Percentiles rank a stretch among this genome's conserved stretches.
These are phyloP conservation scores for Plodia interpunctella DNA, from an alignment of 1,140 invertebrate genomes.

Conservation along the genomic window DNA sequence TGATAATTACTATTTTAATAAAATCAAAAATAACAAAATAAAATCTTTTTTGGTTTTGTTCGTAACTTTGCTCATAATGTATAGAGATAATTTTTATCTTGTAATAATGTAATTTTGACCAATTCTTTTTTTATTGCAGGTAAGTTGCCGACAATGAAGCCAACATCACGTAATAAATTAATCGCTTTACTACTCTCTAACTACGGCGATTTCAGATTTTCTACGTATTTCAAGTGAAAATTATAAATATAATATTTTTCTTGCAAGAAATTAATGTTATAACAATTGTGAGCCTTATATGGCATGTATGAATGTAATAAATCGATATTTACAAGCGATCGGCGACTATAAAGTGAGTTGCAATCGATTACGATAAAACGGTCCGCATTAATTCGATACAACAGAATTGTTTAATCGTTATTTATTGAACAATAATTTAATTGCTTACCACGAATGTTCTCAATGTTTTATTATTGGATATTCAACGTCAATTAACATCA, in stretches of 20 bases:
- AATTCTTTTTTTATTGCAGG: not conserved
- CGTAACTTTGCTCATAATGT: too few relatives aligned
- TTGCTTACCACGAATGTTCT: constrained; percentile 5
- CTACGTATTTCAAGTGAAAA: too few relatives aligned
- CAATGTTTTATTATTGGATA: constrained; percentile 3
- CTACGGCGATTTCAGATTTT: not conserved
- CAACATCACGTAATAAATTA: too few relatives aligned
- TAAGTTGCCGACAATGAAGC: not conserved
- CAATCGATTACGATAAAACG: constrained; percentile 1
- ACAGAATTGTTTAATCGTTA: constrained; percentile 3
- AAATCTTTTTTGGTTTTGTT: too few relatives aligned
- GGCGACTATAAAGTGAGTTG: constrained; percentile 5
- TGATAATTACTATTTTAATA: too few relatives aligned
- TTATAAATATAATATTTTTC: not conserved
- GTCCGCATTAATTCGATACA: constrained; percentile 4
- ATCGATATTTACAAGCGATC: constrained; percentile 1
- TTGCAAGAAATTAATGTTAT: too few relatives aligned
- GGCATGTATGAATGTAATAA: constrained; percentile 3
- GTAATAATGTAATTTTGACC: not conserved
- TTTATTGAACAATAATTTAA: constrained; percentile 7
- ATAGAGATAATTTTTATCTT: too few relatives aligned
- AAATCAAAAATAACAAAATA: too few relatives aligned
- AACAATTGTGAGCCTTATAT: not conserved
- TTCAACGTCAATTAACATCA: constrained; percentile 1
- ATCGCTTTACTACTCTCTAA: not conserved